Conservation (phyloP, 2,797 vertebrate genomes). For the Adelosebastes latens region DNA sequence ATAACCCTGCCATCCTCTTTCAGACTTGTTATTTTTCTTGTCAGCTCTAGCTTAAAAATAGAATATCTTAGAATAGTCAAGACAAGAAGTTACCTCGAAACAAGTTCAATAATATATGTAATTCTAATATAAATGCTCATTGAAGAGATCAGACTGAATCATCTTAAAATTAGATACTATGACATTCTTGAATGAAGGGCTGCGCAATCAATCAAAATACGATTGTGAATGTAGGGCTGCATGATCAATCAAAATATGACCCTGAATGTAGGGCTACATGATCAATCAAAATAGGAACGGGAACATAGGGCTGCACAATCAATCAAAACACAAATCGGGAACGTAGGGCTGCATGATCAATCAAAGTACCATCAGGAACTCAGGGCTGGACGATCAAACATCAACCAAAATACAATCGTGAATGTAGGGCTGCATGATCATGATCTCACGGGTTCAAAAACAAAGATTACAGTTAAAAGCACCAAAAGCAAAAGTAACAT, state of each 20-base stretch:
- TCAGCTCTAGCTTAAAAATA: not conserved
- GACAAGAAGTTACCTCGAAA: not conserved
- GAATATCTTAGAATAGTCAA: not conserved
- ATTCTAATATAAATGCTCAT: not conserved
- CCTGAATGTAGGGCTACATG: fast-evolving
- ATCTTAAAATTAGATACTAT: not conserved
- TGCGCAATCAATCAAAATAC: no score
- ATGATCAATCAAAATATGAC: not conserved
- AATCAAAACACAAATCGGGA: no score
- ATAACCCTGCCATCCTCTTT: no score
- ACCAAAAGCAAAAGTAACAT: not conserved
- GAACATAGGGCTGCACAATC: no score
- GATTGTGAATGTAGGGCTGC: not conserved
- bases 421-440: not conserved
- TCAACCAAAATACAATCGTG: no score
- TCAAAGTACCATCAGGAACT: no score
- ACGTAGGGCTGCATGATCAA: no score
- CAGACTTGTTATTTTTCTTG: no score
- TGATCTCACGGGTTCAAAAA: not conserved
- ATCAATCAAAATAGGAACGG: no score
- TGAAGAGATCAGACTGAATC: not conserved
- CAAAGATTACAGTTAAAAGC: not conserved
- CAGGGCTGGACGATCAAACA: no score
- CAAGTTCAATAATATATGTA: not conserved
- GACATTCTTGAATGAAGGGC: not conserved